A percentile compares a stretch with the other conserved stretches of the same genome.
Evolutionary conservation across 1,140 invertebrate species (phyloP).

Genomic region (Musca domestica): DNA sequence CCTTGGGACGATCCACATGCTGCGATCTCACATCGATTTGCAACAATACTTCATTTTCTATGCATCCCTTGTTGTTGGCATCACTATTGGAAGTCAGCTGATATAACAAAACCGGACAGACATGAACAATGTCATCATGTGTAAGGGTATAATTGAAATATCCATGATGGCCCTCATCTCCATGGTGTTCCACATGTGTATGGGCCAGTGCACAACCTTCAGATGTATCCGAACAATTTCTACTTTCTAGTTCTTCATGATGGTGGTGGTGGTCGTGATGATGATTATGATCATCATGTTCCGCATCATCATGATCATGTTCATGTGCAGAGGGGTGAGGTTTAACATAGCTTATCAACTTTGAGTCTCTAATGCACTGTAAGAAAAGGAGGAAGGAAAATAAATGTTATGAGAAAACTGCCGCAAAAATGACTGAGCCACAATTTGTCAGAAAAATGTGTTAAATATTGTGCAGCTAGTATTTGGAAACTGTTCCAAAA

Average conservation of each 20-base stretch:
- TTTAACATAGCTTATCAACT: slow-evolving; percentile 44
- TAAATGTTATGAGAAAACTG: neutral
- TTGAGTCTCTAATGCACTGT: slow-evolving; percentile 35
- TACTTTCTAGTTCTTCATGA: neutral
- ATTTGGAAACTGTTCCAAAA: too few species aligned
- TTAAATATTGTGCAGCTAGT: too few species aligned
- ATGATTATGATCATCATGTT: slow-evolving; percentile 23
- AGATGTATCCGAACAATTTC: neutral
- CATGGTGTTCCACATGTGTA: neutral
- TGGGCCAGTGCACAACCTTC: slow-evolving; percentile 12
- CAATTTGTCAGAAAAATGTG: too few species aligned
- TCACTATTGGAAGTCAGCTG: slow-evolving; percentile 60
- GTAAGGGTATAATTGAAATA: slow-evolving; percentile 34
- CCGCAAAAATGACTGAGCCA: neutral
- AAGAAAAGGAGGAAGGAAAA: slow-evolving; percentile 10
- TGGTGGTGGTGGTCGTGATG: neutral
- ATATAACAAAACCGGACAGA: slow-evolving; percentile 67
- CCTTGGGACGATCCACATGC: slow-evolving; percentile 27
- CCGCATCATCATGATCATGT: slow-evolving; percentile 21
- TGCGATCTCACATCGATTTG: slow-evolving; percentile 34
- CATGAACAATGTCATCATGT: slow-evolving; percentile 53
- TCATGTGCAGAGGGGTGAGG: slow-evolving; percentile 35
- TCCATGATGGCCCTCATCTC: neutral
- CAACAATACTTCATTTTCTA: slow-evolving; percentile 43
- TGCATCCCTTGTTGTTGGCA: slow-evolving; percentile 59